These are phyloP conservation scores for Caenorhabditis doughertyi DNA, from an alignment of 2,888 invertebrate genomes.

Conservation along the genomic window DNA sequence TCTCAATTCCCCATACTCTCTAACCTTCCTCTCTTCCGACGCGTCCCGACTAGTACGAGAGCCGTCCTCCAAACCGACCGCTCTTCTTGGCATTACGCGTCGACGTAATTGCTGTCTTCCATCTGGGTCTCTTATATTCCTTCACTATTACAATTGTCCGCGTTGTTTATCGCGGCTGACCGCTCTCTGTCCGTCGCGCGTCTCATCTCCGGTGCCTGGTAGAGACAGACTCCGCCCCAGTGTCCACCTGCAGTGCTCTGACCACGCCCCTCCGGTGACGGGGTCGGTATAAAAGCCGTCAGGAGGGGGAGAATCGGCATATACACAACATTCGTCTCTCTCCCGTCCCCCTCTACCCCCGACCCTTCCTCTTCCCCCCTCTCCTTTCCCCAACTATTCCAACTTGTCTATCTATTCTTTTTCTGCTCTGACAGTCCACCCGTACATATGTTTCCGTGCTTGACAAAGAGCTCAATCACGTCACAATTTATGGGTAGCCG, in stretches of 20 bases:
- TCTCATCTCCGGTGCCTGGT: conserved; percentile 49
- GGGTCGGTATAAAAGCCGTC: conserved; percentile 48
- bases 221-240: conserved; percentile 39
- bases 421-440: conserved; percentile 47
- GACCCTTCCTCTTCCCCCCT: conserved; percentile 11
- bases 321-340: conserved; percentile 40
- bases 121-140: background rate
- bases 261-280: conserved; percentile 39
- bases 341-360: background rate
- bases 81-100: conserved; percentile 43
- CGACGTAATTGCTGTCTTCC: conserved; percentile 27
- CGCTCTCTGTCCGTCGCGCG: conserved; percentile 42
- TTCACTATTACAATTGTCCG: conserved; percentile 5
- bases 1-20: background rate
- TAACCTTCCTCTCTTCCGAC: conserved; percentile 18
- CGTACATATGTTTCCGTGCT: conserved; percentile 61
- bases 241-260: conserved; percentile 53
- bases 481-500: conserved; percentile 56
- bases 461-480: conserved; percentile 53
- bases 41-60: conserved; percentile 47
- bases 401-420: background rate
- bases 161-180: conserved; percentile 55
- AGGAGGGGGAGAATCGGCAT: conserved; percentile 28
- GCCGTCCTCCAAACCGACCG: conserved; percentile 45
- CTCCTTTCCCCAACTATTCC: background rate